phyloP scores from a whole-genome alignment of 2,797 vertebrate species.

The Lagorchestes hirsutus region DNA sequence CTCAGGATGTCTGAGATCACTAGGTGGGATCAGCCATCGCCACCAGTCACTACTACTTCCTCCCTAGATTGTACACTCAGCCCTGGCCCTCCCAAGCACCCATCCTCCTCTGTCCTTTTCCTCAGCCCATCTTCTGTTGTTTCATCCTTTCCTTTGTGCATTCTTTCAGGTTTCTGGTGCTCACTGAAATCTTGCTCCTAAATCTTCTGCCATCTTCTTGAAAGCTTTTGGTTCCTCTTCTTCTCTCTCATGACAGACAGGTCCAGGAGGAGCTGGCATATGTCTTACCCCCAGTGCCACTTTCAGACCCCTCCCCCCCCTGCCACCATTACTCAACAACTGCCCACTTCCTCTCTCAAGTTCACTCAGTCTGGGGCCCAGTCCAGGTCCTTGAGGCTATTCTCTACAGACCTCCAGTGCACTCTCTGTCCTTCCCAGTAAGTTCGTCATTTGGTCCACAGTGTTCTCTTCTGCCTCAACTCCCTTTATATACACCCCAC shows the following conservation, averaged over 20 bases:
- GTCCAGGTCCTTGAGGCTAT: background rate
- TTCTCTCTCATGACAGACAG: background rate
- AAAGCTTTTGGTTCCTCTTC: background rate
- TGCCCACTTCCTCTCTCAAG: background rate
- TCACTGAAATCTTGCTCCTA: background rate
- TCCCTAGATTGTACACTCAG: background rate
- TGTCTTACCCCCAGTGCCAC: background rate
- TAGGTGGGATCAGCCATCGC: background rate
- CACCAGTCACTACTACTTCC: background rate
- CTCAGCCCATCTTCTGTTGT: background rate
- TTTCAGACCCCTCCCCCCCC: background rate
- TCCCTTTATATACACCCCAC: background rate
- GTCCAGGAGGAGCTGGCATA: background rate
- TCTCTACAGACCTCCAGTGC: background rate
- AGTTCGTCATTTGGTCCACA: background rate
- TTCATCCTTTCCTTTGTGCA: background rate
- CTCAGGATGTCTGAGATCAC: background rate
- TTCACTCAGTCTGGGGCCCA: background rate
- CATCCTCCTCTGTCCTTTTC: background rate
- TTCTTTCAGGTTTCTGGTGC: background rate
- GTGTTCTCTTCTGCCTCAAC: background rate
- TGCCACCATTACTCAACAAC: background rate
- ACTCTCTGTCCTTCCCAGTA: background rate
- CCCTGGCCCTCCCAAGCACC: background rate
- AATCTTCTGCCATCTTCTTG: background rate